Evolutionary conservation across 1,140 invertebrate species (phyloP).

Genomic region (Carcinoscorpius rotundicauda): DNA sequence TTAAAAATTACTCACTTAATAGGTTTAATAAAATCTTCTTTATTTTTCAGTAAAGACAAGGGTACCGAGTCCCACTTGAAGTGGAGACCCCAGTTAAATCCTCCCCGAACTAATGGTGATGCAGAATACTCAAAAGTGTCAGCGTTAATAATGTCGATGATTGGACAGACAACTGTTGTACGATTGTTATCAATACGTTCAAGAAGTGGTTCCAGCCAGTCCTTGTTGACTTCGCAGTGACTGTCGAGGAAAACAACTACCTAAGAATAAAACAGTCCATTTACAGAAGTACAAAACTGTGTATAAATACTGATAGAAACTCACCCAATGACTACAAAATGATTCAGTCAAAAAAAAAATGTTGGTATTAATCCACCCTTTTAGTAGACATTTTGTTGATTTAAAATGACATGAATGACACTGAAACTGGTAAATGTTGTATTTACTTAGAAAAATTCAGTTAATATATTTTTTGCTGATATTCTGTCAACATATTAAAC

Average conservation of each 20-base stretch:
- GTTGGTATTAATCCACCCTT: no score
- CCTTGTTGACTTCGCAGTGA: constrained; percentile 67
- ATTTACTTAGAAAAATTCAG: no score
- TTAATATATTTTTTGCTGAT: no score
- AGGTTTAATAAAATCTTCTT: background rate
- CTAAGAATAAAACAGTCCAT: background rate
- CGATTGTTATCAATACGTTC: constrained; percentile 70
- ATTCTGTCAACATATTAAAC: no score
- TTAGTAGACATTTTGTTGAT: no score
- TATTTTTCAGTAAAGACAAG: background rate
- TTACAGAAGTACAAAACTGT: no score
- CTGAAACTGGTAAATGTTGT: no score
- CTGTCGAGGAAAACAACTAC: background rate
- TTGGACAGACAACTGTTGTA: constrained; percentile 81
- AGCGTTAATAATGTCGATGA: constrained; percentile 45
- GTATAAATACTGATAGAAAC: no score
- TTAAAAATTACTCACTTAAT: background rate
- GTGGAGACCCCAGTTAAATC: constrained; percentile 86
- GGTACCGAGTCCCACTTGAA: constrained; percentile 61
- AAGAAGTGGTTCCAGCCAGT: constrained; percentile 90
- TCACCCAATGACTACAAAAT: no score
- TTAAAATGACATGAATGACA: no score
- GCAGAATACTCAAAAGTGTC: constrained; percentile 45
- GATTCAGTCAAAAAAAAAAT: no score
- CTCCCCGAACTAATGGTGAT: constrained; percentile 65